A percentile compares a stretch with the other conserved stretches of the same genome.
Conservation (phyloP, 2,888 invertebrate species). For the Orthosia incerta region DNA sequence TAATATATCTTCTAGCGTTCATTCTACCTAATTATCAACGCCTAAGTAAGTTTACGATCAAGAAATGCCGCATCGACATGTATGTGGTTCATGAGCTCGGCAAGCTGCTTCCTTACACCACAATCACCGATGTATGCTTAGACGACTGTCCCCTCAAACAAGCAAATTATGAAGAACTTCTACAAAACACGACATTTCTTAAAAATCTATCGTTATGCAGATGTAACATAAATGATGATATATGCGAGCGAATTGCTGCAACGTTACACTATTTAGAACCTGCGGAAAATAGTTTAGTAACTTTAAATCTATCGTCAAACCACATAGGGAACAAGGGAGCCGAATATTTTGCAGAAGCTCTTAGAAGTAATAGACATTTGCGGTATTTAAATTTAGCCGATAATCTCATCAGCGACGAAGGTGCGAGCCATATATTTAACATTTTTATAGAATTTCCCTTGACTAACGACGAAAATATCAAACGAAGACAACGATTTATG, state of each 20-base stretch:
- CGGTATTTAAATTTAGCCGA: conserved; percentile 80
- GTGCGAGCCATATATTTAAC: conserved; percentile 72
- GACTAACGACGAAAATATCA: conserved; percentile 70
- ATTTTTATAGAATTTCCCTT: conserved; percentile 74
- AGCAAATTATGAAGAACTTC: conserved; percentile 72
- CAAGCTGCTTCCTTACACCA: conserved; percentile 70
- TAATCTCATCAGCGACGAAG: conserved; percentile 76
- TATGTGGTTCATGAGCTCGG: conserved; percentile 74
- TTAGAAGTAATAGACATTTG: conserved; percentile 80
- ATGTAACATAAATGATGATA: conserved; percentile 76
- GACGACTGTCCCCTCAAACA: conserved; percentile 72
- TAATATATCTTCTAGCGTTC: conserved; percentile 72
- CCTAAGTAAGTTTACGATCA: conserved; percentile 71
- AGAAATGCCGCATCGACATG: conserved; percentile 68
- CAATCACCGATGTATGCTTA: conserved; percentile 76
- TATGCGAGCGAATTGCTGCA: conserved; percentile 70
- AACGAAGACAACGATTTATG: conserved; percentile 64
- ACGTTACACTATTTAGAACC: conserved; percentile 67
- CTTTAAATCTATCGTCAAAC: conserved; percentile 80
- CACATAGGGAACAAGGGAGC: conserved; percentile 78
- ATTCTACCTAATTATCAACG: conserved; percentile 68
- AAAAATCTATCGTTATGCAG: conserved; percentile 74
- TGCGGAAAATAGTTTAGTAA: conserved; percentile 69
- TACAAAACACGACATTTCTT: conserved; percentile 66
- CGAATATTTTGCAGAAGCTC: conserved; percentile 73